Evolutionary conservation across 64 coral and sea anemone species (phyloP).

Genomic region (Stichodactyla mertensii): DNA sequence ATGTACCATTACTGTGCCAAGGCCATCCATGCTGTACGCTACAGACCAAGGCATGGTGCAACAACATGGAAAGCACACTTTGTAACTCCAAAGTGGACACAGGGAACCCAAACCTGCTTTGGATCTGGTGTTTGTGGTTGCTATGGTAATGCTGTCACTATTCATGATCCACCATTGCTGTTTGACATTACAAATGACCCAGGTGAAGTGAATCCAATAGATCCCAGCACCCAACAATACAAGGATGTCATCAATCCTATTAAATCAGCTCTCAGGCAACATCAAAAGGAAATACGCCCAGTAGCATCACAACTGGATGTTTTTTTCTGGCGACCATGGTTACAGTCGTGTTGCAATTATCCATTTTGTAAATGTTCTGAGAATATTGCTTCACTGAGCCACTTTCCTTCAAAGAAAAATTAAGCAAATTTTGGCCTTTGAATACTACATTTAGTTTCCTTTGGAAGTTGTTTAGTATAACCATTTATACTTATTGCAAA

Average conservation of each 20-base stretch:
- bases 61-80: conserved; percentile 44
- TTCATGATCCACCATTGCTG: conserved; percentile 38
- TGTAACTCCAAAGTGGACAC: conserved; percentile 26
- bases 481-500: no score
- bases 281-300: conserved; percentile 1
- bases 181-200: conserved; percentile 50
- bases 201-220: conserved; percentile 17
- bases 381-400: not conserved
- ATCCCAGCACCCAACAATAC: not conserved
- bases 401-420: not conserved
- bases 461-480: no score
- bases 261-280: not conserved
- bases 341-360: conserved; percentile 57
- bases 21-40: conserved; percentile 45
- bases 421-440: not conserved
- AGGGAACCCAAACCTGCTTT: conserved; percentile 33
- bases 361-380: conserved; percentile 50
- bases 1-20: conserved; percentile 64
- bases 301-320: conserved; percentile 31
- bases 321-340: conserved; percentile 1
- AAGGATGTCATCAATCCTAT: conserved; percentile 13
- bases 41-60: conserved; percentile 3
- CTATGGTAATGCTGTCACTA: not conserved
- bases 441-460: no score
- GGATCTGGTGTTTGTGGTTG: not conserved